Evolutionary conservation across 92 coral and sea anemone species (phyloP).

Genomic region (Paragorgia papillata): DNA sequence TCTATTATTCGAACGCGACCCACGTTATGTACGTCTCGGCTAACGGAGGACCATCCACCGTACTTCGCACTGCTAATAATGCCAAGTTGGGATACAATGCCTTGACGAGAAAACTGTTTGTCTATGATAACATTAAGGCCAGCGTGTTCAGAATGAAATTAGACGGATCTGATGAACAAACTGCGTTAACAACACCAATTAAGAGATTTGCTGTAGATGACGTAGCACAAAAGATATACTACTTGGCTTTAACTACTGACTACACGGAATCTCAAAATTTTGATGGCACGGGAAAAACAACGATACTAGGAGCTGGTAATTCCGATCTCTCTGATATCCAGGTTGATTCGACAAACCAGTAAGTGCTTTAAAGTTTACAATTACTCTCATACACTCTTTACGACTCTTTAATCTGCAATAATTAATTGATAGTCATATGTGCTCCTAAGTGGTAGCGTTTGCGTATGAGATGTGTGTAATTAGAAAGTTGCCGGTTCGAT

Average conservation of each 20-base stretch:
- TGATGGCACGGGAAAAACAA: background rate
- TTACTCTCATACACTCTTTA: too few relatives aligned
- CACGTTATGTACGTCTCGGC: conserved; percentile 30
- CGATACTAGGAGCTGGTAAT: background rate
- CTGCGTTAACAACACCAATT: background rate
- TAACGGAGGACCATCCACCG: conserved; percentile 26
- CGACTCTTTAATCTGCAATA: too few relatives aligned
- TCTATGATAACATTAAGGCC: background rate
- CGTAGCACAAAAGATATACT: conserved; percentile 13
- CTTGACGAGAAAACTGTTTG: conserved; percentile 13
- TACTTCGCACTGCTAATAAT: background rate
- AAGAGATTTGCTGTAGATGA: conserved; percentile 34
- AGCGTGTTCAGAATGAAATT: conserved; percentile 2
- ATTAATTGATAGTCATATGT: too few relatives aligned
- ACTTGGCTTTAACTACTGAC: background rate
- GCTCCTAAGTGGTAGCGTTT: too few relatives aligned
- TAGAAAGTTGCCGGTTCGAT: too few relatives aligned
- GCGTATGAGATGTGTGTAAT: too few relatives aligned
- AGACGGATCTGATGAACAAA: conserved; percentile 11
- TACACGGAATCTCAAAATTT: background rate
- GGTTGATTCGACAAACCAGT: conserved; percentile 19
- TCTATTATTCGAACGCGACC: conserved; percentile 30
- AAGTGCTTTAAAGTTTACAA: background rate
- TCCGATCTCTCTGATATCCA: conserved; percentile 30
- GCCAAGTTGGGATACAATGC: conserved; percentile 31